Evolutionary conservation across 2,888 invertebrate species (phyloP).

Genomic region (Napeogenes sylphis): DNA sequence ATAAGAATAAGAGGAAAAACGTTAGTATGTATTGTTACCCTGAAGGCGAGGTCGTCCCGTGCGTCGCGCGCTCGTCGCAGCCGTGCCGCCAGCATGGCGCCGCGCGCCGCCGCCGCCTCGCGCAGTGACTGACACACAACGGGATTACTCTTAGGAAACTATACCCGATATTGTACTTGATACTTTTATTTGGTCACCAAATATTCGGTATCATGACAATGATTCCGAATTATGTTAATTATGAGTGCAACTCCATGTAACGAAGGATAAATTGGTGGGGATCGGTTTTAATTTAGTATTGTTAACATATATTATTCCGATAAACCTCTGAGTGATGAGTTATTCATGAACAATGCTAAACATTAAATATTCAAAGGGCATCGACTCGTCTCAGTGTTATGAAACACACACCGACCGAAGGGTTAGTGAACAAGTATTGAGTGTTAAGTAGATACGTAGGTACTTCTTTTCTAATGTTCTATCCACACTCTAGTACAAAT

Average conservation of each 20-base stretch:
- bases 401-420: constrained; percentile 18
- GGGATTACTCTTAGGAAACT: too few relatives aligned
- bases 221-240: too few relatives aligned
- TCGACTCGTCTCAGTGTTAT: constrained; percentile 13
- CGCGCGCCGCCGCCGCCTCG: constrained; percentile 75
- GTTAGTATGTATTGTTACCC: constrained; percentile 66
- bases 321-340: constrained; percentile 18
- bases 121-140: too few relatives aligned
- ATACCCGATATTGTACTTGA: too few relatives aligned
- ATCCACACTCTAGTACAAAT: constrained; percentile 61
- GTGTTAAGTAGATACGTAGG: neutral
- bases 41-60: constrained; percentile 89
- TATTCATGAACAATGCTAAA: constrained; percentile 17
- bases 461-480: constrained; percentile 21
- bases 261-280: too few relatives aligned
- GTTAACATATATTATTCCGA: constrained; percentile 7
- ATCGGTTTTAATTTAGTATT: too few relatives aligned
- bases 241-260: too few relatives aligned
- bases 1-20: too few relatives aligned
- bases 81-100: constrained; percentile 80
- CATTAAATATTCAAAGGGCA: constrained; percentile 15
- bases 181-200: too few relatives aligned
- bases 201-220: too few relatives aligned
- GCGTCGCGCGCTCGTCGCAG: constrained; percentile 86
- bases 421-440: neutral